Evolutionary conservation across 2,888 invertebrate species (phyloP), one percentile per base, ranked within the genome.

Genomic region (Leptogaster cylindrica): DNA sequence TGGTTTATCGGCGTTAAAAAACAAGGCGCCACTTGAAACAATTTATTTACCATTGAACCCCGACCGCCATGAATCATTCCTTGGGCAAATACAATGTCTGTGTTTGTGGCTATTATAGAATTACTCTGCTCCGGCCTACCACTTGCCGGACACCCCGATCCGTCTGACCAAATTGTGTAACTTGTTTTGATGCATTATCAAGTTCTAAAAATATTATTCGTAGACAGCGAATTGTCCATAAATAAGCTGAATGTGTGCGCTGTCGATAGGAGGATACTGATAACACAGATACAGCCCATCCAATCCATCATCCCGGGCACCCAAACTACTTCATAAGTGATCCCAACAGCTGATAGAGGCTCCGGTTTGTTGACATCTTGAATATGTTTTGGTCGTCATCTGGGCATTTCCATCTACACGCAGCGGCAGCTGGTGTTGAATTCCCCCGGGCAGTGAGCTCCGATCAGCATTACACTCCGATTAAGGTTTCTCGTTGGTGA

Each of bases 141-240:
- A 25, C 25, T 52, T 52, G 8, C 12, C 16, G 27, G 31, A 16
- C 52, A 14, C 31, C 52, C 20, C 33, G 52, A 28, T 51, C 10
- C 12, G n/a, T 20, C 28, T 27, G 44, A 44, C 48, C 31, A 64
- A 64, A 64, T 64, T 64, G 63, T 64, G 63, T 64, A 64, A 64
- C 48, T 64, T 64, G 63, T 64, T 64, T 64, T 64, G 48, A 64
- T 64, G 14, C 44, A 46, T 61, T 61, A 55, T 55, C 55, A 55
- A n/a, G 14, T 55, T 55, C 55, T 55, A 55, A 55, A 55, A 55
- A 55, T 55, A 55, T 55, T 55, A 8, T 14, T 28, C 50, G 27
- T 39, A 20, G 55, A 39, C 55, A 12, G 55, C n/a, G 36, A 55
- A 12, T 7, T 55, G 55, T 55, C 55, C 55, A 55, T 55, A 55